Base-by-base conservation (phyloP, 30 jellyfish, hydroid and myxozoan species). In the Rhopilema esculentum region DNA sequence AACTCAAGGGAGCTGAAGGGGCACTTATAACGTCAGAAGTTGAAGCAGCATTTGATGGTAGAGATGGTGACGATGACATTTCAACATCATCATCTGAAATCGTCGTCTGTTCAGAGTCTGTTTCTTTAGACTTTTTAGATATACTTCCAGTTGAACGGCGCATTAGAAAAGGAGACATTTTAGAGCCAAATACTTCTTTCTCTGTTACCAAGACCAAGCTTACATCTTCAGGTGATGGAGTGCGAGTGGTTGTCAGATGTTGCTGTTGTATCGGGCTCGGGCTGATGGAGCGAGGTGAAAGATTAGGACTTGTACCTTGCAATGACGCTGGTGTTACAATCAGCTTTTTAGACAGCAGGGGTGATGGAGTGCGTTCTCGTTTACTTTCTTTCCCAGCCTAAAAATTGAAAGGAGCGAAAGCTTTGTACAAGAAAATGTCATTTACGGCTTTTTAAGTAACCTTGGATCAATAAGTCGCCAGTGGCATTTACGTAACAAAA, bases 141-240 rank as follows among this genome's bases (percentile, higher is more conserved):
- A 40, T 12, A 40, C 12, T 12, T 40, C 57, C 57, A 40, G 57
- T 12, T 40, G 57, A 40, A 12, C 57, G 57, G 57, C 76, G 87
- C 1, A n/a, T 48, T 27, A 80, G 25, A 31, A 66, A 20, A 0
- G 90, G 90, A 12, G 90, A 80, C 20, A 18, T 32, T 68, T 65
- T 29, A 15, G 28, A 9, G 49, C 90, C 90, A 66, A 80, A 80
- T 21, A 80, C 80, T 15, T 80, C 90, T 27, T 40, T 80, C 50
- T 80, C 90, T 7, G 90, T 64, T 16, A 80, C 83, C 22, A 80
- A 66, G 28, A 80, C 90, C 62, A 80, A 80, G 26, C 65, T 65
- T 9, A 53, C 63, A 25, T 53, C 87, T 57, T 62, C 74, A 33
- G 90, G 90, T 7, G 90, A 80, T 18, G 70, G 29, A 1, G 89